These are phyloP conservation scores for Leptocoma aspasia DNA, from an alignment of 2,113 vertebrate genomes.

Conservation along the genomic window DNA sequence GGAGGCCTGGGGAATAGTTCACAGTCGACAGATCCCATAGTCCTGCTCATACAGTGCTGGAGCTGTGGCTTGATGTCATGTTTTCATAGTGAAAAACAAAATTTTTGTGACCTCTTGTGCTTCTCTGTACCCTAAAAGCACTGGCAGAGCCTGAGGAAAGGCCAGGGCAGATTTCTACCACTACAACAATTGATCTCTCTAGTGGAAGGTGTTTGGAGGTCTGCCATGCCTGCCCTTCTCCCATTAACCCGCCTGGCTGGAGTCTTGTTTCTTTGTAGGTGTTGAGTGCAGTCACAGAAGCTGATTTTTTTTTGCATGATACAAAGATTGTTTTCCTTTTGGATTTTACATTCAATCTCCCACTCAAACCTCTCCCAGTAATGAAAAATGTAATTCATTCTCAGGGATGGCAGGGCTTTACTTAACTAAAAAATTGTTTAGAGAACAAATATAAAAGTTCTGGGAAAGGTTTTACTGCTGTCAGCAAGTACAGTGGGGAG, in stretches of 20 bases:
- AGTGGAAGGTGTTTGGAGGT: neutral
- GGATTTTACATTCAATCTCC: too few species aligned
- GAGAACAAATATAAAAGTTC: neutral
- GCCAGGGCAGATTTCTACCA: neutral
- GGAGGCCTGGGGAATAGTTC: neutral
- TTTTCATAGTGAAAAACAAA: neutral
- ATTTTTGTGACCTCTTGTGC: neutral
- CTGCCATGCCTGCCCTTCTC: neutral
- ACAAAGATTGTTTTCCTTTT: too few species aligned
- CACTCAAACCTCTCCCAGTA: neutral
- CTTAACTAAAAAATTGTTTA: neutral
- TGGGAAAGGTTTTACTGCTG: neutral
- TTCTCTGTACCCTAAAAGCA: neutral
- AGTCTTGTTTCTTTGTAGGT: neutral
- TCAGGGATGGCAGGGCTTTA: neutral
- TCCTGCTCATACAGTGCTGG: fast-evolving
- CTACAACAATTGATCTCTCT: fast-evolving
- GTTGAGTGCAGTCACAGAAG: neutral
- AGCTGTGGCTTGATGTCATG: neutral
- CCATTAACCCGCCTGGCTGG: neutral
- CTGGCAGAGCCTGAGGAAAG: neutral
- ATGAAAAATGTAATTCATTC: neutral
- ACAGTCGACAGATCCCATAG: fast-evolving
- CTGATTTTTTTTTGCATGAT: neutral
- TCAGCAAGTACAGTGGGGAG: neutral